A percentile compares a stretch with the other conserved stretches of the same genome.
phyloP scores from a whole-genome alignment of 2,888 invertebrate genomes.

The Clepsis dumicolana region DNA sequence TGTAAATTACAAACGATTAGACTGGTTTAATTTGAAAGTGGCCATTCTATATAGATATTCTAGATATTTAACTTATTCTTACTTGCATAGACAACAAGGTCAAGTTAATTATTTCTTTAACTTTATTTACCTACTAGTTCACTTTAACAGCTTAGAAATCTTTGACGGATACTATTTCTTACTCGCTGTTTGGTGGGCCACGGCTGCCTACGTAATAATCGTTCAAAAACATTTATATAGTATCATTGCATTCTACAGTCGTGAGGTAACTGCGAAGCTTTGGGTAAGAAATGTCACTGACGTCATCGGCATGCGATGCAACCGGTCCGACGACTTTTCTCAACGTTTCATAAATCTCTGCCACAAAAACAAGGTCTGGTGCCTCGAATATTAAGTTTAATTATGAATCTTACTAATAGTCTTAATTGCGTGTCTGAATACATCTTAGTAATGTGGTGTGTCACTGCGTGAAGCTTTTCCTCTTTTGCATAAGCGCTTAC shows the following conservation, averaged over 20 bases:
- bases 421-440: neutral
- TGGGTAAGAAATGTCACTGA: conserved; percentile 36
- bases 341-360: conserved; percentile 38
- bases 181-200: neutral
- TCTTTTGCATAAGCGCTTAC: too few species aligned
- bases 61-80: too few species aligned
- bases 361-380: conserved; percentile 27
- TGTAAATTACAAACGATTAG: too few species aligned
- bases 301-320: conserved; percentile 39
- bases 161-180: neutral
- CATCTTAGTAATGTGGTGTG: neutral
- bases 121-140: neutral
- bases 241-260: conserved; percentile 13
- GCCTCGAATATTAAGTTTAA: conserved; percentile 2
- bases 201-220: neutral
- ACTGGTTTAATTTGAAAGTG: too few species aligned
- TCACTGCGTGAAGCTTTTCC: too few species aligned
- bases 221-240: conserved; percentile 1
- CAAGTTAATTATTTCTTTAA: neutral
- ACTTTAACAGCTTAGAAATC: neutral
- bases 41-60: too few species aligned
- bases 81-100: too few species aligned
- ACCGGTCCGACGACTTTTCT: conserved; percentile 35
- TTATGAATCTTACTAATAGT: neutral
- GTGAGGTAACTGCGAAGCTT: conserved; percentile 27